Base-by-base conservation (phyloP, 1,140 invertebrate genomes). In the Notospermus geniculatus region DNA sequence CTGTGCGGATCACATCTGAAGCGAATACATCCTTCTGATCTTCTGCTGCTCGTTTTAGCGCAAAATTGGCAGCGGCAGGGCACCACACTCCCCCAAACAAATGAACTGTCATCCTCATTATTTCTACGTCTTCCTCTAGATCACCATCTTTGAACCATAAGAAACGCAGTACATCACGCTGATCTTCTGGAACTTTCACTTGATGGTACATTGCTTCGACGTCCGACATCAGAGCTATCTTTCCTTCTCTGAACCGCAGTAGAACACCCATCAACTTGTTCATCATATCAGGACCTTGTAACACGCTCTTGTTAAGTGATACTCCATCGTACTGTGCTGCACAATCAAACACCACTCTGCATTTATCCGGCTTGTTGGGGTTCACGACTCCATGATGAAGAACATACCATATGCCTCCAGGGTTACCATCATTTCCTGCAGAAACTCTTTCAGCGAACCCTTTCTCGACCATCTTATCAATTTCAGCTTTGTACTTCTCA, bases 151-250 rank as follows among this genome's bases (percentile, higher is more conserved):
- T 36, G 5, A 4, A 36, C 32, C 32, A 36, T 36, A 36, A 36
- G 15, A 36, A 36, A 7, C 32, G 4, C 32, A 36, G 15, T 7
- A 15, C 15, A 15, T 36, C 15, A 15, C 32, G 32, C 5, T 36
- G 32, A 7, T 36, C 15, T 15, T 36, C 32, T 7, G 32, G 4
- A n/a, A 46, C 62, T 15, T 52, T 54, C 28, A 73, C 54, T 45
- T 71, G 70, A 29, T 73, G 59, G 28, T 72, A 75, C 74, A 76
- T 76, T 0, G 27, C n/a, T 45, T 68, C 62, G 2, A 77, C 69
- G 58, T 76, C 71, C 1, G 62, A 67, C 11, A 57, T 60, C 7
- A 79, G 36, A 2, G 70, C 71, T 5, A 75, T 57, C 4, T 13
- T 46, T 13, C 62, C 54, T 22, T 66, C 13, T 0, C 75, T 55